Base-by-base conservation (phyloP, 1,140 invertebrate species). In the Cydia splendana region DNA sequence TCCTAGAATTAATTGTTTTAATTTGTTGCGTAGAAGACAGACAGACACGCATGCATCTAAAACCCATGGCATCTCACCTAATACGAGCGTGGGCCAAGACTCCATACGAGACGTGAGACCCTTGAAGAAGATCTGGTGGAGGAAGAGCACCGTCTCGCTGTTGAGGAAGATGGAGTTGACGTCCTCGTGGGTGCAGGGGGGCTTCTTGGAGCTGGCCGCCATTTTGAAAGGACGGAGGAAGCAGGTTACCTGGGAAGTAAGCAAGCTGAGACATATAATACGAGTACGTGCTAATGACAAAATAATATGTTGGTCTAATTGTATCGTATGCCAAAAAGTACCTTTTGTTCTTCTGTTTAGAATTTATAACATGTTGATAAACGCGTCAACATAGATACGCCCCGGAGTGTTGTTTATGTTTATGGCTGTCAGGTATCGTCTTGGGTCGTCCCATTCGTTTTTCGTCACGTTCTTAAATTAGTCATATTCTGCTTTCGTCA, bases 111-210 rank as follows among this genome's bases (percentile, higher is more conserved):
- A 97, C 4, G 97, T 97, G 3, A 98, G 94, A n/a, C 98, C 98
- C 92, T 99, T 98, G 80, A 98, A 94, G 91, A 98, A 99, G 79
- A 99, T 98, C 92, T 99, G 98, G 94, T 99, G 98, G 1, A 99
- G 94, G 92, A 99, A 99, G 80, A 99, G 94, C 65, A 99, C 95
- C 0, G 98, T 98, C 93, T 99, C 98, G 85, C 97, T 97, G 93
- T 99, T 99, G 42, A 99, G 94, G 93, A 98, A 99, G 82, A 99
- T 98, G 45, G 98, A 98, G 91, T 98, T 98, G 74, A 99, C 97
- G 86, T 99, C 98, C 90, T 99, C 98, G 88, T 99, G 98, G 2
- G 96, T 96, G 86, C 98, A 98, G 0, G 98, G 97, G 5, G 98
- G 98, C 88, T 97, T 98, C 91, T 98, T 98, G 2, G 97, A 98